These are phyloP conservation scores for Gymnocypris eckloni DNA, from an alignment of 2,797 vertebrate genomes.

Conservation along the genomic window DNA sequence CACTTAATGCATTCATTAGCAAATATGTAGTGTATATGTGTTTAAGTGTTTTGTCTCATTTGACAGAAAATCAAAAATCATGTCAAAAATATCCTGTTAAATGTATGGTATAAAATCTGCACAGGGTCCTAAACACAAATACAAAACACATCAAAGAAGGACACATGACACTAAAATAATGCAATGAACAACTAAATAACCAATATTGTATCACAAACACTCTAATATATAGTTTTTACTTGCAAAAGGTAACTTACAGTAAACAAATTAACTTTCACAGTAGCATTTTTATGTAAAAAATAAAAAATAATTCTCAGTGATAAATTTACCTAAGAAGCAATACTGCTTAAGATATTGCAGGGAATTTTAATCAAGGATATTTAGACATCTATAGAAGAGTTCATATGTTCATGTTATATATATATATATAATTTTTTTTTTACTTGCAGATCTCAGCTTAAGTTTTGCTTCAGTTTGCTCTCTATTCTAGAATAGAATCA, in stretches of 20 bases:
- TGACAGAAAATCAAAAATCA: background rate
- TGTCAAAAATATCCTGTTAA: background rate
- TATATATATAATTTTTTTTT: no score
- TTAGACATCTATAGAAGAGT: no score
- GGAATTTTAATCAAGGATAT: background rate
- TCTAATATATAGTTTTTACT: background rate
- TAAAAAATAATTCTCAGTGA: background rate
- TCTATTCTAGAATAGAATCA: no score
- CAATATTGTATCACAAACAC: background rate
- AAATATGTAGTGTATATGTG: background rate
- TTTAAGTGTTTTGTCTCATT: background rate
- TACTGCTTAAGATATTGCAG: background rate
- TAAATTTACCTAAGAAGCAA: background rate
- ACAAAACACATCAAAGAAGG: background rate
- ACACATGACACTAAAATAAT: background rate
- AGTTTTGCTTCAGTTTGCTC: no score
- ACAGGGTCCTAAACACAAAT: background rate
- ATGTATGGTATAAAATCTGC: background rate
- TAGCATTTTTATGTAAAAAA: background rate
- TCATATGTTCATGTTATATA: no score
- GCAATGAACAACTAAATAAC: background rate
- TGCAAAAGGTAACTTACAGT: background rate
- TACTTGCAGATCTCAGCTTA: no score
- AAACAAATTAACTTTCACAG: background rate
- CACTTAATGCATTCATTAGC: background rate